Conservation (phyloP, 2,888 invertebrate genomes). For the Caenorhabditis plicata region DNA sequence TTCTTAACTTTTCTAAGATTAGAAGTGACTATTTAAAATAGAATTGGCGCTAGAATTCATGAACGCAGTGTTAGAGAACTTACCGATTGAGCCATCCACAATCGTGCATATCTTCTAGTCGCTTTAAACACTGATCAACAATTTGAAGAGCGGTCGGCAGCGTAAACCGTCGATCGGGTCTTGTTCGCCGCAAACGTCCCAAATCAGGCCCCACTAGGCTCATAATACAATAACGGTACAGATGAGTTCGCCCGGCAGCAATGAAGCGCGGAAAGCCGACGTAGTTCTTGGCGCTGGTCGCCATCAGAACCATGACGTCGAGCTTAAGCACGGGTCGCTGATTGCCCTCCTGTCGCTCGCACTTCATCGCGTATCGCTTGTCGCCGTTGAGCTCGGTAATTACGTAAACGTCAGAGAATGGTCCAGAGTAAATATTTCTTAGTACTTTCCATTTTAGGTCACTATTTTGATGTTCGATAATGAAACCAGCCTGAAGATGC, state of each 20-base stretch:
- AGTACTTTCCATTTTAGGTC: constrained; percentile 39
- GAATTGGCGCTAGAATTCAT: not conserved
- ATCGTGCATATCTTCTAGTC: constrained; percentile 54
- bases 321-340: constrained; percentile 51
- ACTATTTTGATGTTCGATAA: constrained; percentile 31
- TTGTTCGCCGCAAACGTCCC: constrained; percentile 45
- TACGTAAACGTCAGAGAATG: constrained; percentile 56
- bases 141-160: constrained; percentile 49
- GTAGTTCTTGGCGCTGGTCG: constrained; percentile 32
- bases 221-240: constrained; percentile 56
- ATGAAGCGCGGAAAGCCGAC: constrained; percentile 51
- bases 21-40: not conserved
- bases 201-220: constrained; percentile 57
- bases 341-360: constrained; percentile 48
- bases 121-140: constrained; percentile 42
- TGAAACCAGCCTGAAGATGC: constrained; percentile 22
- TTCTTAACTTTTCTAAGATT: too few species aligned
- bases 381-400: constrained; percentile 25
- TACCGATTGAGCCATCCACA: constrained; percentile 50
- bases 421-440: constrained; percentile 47
- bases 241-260: constrained; percentile 46
- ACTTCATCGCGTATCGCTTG: constrained; percentile 55
- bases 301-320: constrained; percentile 53
- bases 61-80: too few species aligned
- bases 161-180: constrained; percentile 49